Conservation (phyloP, 1,140 invertebrate species). For the Zaprionus ornatus region DNA sequence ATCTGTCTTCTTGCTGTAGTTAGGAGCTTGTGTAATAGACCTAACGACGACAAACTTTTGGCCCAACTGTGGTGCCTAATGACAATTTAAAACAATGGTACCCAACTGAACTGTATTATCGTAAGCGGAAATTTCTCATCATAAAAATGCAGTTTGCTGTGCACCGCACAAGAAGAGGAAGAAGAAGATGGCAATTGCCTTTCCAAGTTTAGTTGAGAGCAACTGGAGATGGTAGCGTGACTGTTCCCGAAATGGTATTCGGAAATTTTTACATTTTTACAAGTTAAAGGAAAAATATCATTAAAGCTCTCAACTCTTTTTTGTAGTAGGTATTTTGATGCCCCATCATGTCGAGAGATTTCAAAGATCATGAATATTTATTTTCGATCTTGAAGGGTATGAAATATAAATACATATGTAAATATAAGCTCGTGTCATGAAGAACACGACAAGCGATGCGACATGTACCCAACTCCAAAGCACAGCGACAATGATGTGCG, state of each 20-base stretch:
- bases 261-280: not conserved
- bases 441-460: not conserved
- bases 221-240: not conserved
- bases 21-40: constrained; percentile 55
- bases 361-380: too few species aligned
- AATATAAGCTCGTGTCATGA: not conserved
- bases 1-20: not conserved
- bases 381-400: too few species aligned
- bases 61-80: constrained; percentile 47
- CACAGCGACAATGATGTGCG: not conserved
- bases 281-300: not conserved
- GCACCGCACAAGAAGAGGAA: constrained; percentile 2
- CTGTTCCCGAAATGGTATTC: not conserved
- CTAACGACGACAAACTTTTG: constrained; percentile 46
- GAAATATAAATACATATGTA: too few species aligned
- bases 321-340: too few species aligned
- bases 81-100: constrained; percentile 70
- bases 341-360: too few species aligned
- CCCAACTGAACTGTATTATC: constrained; percentile 45
- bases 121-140: constrained; percentile 74
- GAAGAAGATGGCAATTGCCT: not conserved
- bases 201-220: not conserved
- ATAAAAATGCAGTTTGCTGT: constrained; percentile 58
- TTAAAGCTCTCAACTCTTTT: not conserved
- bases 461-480: not conserved